These are phyloP conservation scores for Brachionus koreanus DNA, from an alignment of 1,140 invertebrate species.

Conservation along the genomic window DNA sequence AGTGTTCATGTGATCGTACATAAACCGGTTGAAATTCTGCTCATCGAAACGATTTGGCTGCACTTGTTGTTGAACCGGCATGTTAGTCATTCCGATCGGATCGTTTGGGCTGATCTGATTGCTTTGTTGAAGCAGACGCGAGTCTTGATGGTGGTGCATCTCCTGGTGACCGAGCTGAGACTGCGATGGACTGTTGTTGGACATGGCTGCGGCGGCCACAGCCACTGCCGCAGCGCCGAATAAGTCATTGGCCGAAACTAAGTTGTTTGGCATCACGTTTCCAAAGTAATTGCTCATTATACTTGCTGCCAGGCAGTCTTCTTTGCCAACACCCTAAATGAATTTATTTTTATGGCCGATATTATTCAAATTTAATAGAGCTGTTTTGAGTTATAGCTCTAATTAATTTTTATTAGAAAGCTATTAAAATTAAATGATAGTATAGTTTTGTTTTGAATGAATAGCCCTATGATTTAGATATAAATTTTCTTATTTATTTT, in stretches of 20 bases:
- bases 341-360: constrained; percentile 1
- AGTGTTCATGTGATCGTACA: constrained; percentile 11
- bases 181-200: background rate
- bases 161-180: background rate
- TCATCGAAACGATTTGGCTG: constrained; percentile 16
- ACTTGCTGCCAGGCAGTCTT: background rate
- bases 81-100: background rate
- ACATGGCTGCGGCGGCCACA: constrained; percentile 29
- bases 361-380: background rate
- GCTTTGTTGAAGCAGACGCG: background rate
- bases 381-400: background rate
- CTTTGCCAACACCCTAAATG: background rate
- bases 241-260: constrained; percentile 38
- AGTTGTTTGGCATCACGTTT: constrained; percentile 41
- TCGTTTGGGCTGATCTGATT: background rate
- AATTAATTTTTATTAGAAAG: constrained; percentile 16
- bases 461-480: background rate
- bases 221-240: constrained; percentile 40
- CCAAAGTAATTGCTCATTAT: constrained; percentile 42
- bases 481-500: background rate
- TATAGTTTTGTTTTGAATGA: background rate
- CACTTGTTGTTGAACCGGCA: background rate
- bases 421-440: constrained; percentile 7
- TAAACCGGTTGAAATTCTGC: constrained; percentile 10
- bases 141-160: background rate